Evolutionary conservation across 2,888 invertebrate genomes (phyloP).

Genomic region (Cremastinae sp.): DNA sequence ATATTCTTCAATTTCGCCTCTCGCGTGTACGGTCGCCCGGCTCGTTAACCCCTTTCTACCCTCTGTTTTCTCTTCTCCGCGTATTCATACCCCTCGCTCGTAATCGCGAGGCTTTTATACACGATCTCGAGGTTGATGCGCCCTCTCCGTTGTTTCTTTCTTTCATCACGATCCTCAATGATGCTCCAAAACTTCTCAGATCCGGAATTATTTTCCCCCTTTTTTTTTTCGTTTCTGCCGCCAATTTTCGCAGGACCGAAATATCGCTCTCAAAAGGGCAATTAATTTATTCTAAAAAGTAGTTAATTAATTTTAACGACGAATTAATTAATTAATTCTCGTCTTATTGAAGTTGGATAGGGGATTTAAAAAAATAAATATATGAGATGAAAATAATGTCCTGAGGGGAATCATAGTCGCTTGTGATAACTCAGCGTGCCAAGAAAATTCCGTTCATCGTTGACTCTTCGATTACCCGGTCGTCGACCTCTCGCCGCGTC

Average conservation of each 20-base stretch:
- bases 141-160: constrained; percentile 17
- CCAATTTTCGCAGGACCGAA: neutral
- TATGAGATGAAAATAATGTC: neutral
- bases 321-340: neutral
- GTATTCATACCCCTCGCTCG: constrained; percentile 8
- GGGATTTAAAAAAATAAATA: no score
- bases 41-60: constrained; percentile 37
- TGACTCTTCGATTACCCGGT: constrained; percentile 57
- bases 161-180: neutral
- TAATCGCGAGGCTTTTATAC: constrained; percentile 23
- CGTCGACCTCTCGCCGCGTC: constrained; percentile 47
- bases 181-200: neutral
- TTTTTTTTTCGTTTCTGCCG: neutral
- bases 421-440: constrained; percentile 41
- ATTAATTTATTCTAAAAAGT: no score
- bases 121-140: constrained; percentile 20
- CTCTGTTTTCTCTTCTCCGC: neutral
- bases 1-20: constrained; percentile 29
- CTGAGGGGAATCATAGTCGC: constrained; percentile 3
- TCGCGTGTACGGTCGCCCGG: constrained; percentile 37
- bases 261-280: neutral
- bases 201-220: neutral
- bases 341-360: no score
- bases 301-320: no score
- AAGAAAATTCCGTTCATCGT: constrained; percentile 43